Percentiles rank a stretch among this genome's conserved stretches.
Conservation (phyloP, 2,797 vertebrate species). For the Ambastaia sidthimunki region DNA sequence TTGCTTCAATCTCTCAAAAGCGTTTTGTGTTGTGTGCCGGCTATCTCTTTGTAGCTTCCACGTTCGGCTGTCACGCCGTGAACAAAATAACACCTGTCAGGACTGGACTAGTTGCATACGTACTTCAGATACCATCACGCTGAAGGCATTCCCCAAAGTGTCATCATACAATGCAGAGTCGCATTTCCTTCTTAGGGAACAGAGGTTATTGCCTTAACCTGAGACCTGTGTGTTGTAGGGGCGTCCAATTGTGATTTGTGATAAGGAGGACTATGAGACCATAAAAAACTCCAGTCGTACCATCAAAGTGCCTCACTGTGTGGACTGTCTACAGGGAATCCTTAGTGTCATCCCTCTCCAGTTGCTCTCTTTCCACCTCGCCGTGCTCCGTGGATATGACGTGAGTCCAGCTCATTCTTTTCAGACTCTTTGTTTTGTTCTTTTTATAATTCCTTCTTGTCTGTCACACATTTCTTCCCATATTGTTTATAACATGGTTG, state of each 20-base stretch:
- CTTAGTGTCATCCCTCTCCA: slow-evolving; percentile 97
- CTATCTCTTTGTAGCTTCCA: too few relatives aligned
- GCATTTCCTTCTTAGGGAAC: background rate
- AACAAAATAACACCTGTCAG: too few relatives aligned
- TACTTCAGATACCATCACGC: too few relatives aligned
- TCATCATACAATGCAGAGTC: background rate
- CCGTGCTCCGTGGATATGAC: slow-evolving; percentile 92
- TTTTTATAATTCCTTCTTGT: background rate
- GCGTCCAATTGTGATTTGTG: slow-evolving; percentile 94
- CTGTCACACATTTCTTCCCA: slow-evolving; percentile 1
- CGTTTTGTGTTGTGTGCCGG: too few relatives aligned
- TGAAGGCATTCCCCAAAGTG: background rate
- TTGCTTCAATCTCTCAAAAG: too few relatives aligned
- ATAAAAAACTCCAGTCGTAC: slow-evolving; percentile 90
- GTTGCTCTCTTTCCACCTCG: slow-evolving; percentile 96
- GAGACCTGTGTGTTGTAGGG: slow-evolving; percentile 75
- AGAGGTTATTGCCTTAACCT: background rate
- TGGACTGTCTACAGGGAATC: slow-evolving; percentile 97
- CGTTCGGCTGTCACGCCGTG: too few relatives aligned
- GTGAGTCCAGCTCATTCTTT: slow-evolving; percentile 75
- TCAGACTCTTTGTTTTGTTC: background rate
- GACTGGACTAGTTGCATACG: too few relatives aligned
- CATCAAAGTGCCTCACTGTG: slow-evolving; percentile 94
- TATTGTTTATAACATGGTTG: background rate
- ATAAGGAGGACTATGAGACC: slow-evolving; percentile 93